phyloP scores from a whole-genome alignment of 2,113 vertebrate genomes.

The Alligator mississippiensis region DNA sequence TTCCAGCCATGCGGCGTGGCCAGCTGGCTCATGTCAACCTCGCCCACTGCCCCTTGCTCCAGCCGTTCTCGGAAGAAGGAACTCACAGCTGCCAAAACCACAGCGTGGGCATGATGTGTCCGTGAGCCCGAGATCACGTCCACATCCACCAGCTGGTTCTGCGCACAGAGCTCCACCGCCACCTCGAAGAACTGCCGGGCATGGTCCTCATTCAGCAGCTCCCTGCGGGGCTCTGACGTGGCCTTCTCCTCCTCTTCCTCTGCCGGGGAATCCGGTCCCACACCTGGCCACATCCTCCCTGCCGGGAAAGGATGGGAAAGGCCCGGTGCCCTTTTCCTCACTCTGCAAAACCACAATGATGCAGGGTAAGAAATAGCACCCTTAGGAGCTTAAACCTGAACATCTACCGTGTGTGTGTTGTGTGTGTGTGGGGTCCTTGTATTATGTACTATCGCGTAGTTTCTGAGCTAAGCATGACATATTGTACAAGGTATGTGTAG shows the following conservation, averaged over 20 bases:
- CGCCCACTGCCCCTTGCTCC: not conserved
- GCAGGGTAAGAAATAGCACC: too few relatives aligned
- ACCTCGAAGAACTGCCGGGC: conserved; percentile 64
- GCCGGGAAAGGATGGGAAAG: not conserved
- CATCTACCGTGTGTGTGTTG: not conserved
- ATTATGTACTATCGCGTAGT: too few relatives aligned
- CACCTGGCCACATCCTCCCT: not conserved
- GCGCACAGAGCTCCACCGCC: conserved; percentile 70
- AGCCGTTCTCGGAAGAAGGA: conserved; percentile 62
- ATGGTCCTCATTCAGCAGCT: conserved; percentile 54
- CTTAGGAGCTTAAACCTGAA: not conserved
- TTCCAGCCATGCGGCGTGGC: conserved; percentile 73
- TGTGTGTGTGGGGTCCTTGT: not conserved
- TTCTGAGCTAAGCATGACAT: too few relatives aligned
- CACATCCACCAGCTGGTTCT: conserved; percentile 78
- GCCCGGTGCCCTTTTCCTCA: not conserved
- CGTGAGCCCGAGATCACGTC: conserved; percentile 56
- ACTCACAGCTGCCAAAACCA: conserved; percentile 82
- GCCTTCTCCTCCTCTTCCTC: not conserved
- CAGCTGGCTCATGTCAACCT: conserved; percentile 31
- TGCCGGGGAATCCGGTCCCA: not conserved
- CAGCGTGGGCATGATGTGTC: conserved; percentile 69
- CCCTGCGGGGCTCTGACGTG: not conserved
- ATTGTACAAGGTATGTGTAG: not conserved
- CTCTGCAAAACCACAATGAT: too few relatives aligned